Percentiles rank a stretch among this genome's conserved stretches.
Evolutionary conservation across 2,888 invertebrate genomes (phyloP).

Genomic region (Cataglyphis albicans): DNA sequence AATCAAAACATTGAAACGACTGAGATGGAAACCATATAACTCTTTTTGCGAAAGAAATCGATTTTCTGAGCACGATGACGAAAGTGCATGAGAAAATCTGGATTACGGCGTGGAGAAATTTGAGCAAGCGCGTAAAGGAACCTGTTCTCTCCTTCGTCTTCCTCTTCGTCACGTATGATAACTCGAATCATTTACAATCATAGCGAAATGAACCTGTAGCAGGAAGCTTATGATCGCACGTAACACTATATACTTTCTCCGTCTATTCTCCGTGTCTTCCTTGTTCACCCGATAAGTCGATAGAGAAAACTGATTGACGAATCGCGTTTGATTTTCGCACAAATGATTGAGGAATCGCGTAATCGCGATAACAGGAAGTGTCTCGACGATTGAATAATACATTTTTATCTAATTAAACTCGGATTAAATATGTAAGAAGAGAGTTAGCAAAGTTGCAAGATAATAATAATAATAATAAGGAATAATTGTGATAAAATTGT

Average conservation of each 20-base stretch:
- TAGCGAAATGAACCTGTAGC: constrained; percentile 38
- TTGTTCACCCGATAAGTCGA: constrained; percentile 14
- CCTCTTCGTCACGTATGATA: constrained; percentile 41
- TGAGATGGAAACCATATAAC: background rate
- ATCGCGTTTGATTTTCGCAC: constrained; percentile 2
- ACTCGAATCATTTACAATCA: constrained; percentile 47
- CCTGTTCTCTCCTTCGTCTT: constrained; percentile 41
- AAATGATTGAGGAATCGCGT: constrained; percentile 29
- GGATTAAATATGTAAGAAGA: background rate
- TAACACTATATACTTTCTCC: constrained; percentile 48
- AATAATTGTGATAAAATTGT: background rate
- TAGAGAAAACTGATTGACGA: constrained; percentile 27
- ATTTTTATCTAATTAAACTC: constrained; percentile 5
- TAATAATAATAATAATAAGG: background rate
- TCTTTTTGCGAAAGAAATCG: constrained; percentile 12
- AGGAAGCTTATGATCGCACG: constrained; percentile 49
- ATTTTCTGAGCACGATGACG: constrained; percentile 1
- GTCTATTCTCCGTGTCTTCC: constrained; percentile 18
- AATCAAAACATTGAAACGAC: background rate
- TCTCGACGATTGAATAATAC: background rate
- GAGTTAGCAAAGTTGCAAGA: background rate
- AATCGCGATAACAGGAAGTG: constrained; percentile 7
- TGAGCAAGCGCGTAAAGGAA: constrained; percentile 25
- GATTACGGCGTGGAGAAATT: constrained; percentile 40
- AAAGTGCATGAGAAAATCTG: constrained; percentile 31